Conservation (phyloP, 2,888 invertebrate species). For the Priocnemis perturbator region DNA sequence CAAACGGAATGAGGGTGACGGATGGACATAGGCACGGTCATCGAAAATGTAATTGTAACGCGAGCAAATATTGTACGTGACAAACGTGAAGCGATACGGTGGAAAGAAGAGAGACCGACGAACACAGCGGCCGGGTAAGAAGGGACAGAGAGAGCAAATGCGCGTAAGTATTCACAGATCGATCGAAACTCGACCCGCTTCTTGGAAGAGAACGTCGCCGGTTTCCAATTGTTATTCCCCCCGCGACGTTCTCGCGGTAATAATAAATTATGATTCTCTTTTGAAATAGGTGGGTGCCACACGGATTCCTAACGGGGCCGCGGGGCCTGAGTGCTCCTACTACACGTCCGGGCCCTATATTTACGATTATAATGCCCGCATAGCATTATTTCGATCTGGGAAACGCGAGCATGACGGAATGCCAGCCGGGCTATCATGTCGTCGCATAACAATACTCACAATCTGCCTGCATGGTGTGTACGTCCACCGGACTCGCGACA, state of each 20-base stretch:
- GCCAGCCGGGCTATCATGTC: constrained; percentile 60
- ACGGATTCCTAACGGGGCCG: constrained; percentile 68
- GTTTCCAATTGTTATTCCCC: constrained; percentile 61
- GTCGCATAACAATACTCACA: constrained; percentile 59
- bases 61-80: too few species aligned
- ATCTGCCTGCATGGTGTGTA: constrained; percentile 15
- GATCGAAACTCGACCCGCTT: constrained; percentile 56
- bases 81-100: too few species aligned
- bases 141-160: neutral
- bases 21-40: too few species aligned
- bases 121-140: too few species aligned
- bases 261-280: constrained; percentile 69
- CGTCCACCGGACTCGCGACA: constrained; percentile 33
- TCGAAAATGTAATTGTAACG: too few species aligned
- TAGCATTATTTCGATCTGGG: constrained; percentile 74
- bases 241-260: constrained; percentile 48
- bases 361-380: constrained; percentile 73
- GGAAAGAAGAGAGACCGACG: too few species aligned
- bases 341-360: constrained; percentile 61
- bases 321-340: neutral
- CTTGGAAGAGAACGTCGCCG: constrained; percentile 32
- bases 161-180: constrained; percentile 56
- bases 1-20: too few species aligned
- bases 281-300: constrained; percentile 64
- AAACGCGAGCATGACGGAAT: constrained; percentile 74